Evolutionary conservation across 2,113 vertebrate genomes (phyloP), one percentile per base, ranked within the genome.

Genomic region (Nothobranchius furzeri): DNA sequence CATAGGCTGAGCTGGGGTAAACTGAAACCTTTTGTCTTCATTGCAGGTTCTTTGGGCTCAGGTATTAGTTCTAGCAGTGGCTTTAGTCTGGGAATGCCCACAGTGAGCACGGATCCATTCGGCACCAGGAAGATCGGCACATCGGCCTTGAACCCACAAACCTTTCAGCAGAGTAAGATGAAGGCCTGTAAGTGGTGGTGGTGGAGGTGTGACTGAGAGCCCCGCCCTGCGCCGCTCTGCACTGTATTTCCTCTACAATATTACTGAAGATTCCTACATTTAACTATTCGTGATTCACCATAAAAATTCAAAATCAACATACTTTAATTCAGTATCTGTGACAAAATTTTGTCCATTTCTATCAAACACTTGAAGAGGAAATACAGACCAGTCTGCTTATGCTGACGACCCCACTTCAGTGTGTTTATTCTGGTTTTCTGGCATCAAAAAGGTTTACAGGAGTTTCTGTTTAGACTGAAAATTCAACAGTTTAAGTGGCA

Each of bases 81-180:
- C 72, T 95, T 95, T 51, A 94, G 95, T 64, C 91, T 99, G 72
- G 95, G 96, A 78, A 96, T 99, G 90, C 93, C 95, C 70, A 89
- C 95, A 0, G 96, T 98, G 53, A 98, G 92, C 88, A 96, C 91
- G 0, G 98, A 99, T 65, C 96, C 96, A 0, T 99, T 99, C 82
- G 94, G 95, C 79, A 95, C 95, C 87, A 95, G 97, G 88, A 99
- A 99, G 93, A 93, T 99, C 93, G 97, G 96, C 94, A 96, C 96
- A 78, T 96, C 98, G 73, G 96, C 96, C 92, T 84, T 99, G 91
- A 99, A 95, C 91, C 96, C 97, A 55, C 93, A 96, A 50, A 96
- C 96, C 89, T 99, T 99, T 93, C 98, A 99, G 95, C 98, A 99
- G 95, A 98, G 98, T 99, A 98, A 96, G 98, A 96, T 96, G 92